Evolutionary conservation across 2,888 invertebrate genomes (phyloP).

Genomic region (Sphaerophoria taeniata): DNA sequence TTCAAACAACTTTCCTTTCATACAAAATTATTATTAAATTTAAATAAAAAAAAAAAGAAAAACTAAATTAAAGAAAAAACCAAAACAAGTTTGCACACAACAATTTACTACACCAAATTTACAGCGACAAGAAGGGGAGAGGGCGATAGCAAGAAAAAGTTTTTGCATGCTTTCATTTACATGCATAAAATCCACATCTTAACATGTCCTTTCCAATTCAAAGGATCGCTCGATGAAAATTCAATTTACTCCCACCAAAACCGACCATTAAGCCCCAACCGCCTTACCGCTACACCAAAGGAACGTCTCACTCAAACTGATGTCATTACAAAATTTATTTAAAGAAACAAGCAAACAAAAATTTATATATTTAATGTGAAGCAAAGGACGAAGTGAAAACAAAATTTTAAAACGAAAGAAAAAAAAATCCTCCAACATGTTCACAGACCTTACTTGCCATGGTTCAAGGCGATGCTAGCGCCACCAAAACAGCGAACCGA

Average conservation of each 20-base stretch:
- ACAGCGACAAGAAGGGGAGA: background rate
- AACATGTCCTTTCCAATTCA: slow-evolving; percentile 55
- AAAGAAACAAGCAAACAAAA: slow-evolving; percentile 37
- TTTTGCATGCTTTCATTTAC: slow-evolving; percentile 47
- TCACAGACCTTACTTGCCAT: background rate
- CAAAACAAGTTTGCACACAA: slow-evolving; percentile 20
- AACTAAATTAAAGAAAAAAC: slow-evolving; percentile 1
- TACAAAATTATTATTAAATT: slow-evolving; percentile 53
- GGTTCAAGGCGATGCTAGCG: background rate
- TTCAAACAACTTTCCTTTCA: slow-evolving; percentile 48
- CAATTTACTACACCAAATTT: background rate
- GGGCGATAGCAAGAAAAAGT: slow-evolving; percentile 4
- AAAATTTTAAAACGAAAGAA: slow-evolving; percentile 21
- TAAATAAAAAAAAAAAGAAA: background rate
- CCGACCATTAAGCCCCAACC: background rate
- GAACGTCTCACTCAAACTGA: slow-evolving; percentile 16
- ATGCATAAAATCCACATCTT: slow-evolving; percentile 37
- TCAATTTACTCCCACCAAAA: slow-evolving; percentile 40
- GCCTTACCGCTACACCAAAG: background rate
- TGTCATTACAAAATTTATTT: slow-evolving; percentile 61
- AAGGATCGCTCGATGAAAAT: slow-evolving; percentile 65
- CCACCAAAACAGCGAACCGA: background rate
- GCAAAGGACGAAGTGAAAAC: slow-evolving; percentile 25
- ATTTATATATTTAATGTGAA: background rate
- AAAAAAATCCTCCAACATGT: background rate